Evolutionary conservation across 2,888 invertebrate genomes (phyloP), one percentile per base, ranked within the genome.

Genomic region (Oxyteleia sp.): DNA sequence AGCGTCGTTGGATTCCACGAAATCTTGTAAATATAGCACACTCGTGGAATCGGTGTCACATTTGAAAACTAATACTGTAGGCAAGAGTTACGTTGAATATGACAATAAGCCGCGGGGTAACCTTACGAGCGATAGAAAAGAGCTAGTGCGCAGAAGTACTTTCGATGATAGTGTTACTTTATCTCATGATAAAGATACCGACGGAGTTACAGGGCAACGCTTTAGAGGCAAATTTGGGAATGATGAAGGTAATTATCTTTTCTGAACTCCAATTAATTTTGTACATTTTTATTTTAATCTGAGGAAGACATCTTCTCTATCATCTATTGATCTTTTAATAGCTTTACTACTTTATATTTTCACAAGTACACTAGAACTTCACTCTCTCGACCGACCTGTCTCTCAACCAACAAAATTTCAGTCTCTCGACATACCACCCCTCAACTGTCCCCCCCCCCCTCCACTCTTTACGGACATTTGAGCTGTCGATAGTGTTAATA

Each of bases 211-310:
- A 57, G 71, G 75, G 43, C 75, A 81, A 66, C 84, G 13, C n/a
- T 57, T 38, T 64, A 64, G 64, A 85, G 49, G 71, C 87, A 79
- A 82, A 66, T 59, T 32, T 20, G 63, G 57, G 18, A 80, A 7
- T 47, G 72, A 80, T 20, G 80, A 80, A 85, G 94, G 94, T 71
- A 23, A 57, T 49, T 23, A 5, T 23, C 23, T n/a, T n/a, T n/a
- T n/a, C n/a, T n/a, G n/a, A n/a, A n/a, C n/a, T n/a, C n/a, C n/a
- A n/a, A n/a, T n/a, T n/a, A n/a, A n/a, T n/a, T n/a, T n/a, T n/a
- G n/a, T n/a, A n/a, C n/a, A n/a, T n/a, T n/a, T n/a, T n/a, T n/a
- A n/a, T n/a, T n/a, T n/a, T n/a, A n/a, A n/a, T n/a, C n/a, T n/a
- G n/a, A n/a, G n/a, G n/a, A n/a, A n/a, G n/a, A n/a, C n/a, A n/a